Conservation (phyloP, 2,113 vertebrate species). For the Tichodroma muraria region DNA sequence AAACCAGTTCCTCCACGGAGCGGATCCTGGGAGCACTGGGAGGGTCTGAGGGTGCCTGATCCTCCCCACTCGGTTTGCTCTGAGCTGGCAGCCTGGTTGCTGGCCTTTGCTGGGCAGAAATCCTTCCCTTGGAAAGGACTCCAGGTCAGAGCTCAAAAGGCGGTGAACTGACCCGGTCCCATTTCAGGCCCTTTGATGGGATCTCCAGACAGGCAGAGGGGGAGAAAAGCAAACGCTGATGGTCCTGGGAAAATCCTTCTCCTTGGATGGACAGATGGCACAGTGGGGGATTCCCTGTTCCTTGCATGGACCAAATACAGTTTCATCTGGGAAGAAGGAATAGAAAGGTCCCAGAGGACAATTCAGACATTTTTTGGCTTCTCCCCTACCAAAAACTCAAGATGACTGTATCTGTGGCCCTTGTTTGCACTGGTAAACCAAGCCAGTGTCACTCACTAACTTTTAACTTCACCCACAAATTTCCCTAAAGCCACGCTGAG, state of each 20-base stretch:
- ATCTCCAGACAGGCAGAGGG: accelerated
- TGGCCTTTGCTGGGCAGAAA: background rate
- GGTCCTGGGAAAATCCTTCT: background rate
- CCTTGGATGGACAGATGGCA: background rate
- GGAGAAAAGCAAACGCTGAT: background rate
- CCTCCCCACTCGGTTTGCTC: accelerated
- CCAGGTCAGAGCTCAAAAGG: background rate
- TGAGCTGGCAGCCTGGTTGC: background rate
- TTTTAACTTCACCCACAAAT: background rate
- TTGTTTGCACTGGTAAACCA: background rate
- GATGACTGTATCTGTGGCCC: background rate
- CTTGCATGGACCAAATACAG: accelerated
- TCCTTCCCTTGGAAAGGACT: background rate
- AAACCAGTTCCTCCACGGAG: background rate
- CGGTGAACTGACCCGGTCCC: background rate
- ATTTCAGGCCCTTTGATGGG: background rate
- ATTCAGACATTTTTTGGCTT: background rate
- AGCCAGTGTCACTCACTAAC: background rate
- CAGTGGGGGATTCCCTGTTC: background rate
- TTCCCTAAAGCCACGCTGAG: background rate
- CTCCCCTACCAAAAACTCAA: background rate
- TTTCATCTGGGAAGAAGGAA: background rate
- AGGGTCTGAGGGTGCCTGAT: background rate
- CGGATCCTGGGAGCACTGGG: background rate
- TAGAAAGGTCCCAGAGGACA: background rate